Percentiles rank a stretch among this genome's conserved stretches.
Conservation (phyloP, 2,113 vertebrate species). For the Drymodes brunneopygia region DNA sequence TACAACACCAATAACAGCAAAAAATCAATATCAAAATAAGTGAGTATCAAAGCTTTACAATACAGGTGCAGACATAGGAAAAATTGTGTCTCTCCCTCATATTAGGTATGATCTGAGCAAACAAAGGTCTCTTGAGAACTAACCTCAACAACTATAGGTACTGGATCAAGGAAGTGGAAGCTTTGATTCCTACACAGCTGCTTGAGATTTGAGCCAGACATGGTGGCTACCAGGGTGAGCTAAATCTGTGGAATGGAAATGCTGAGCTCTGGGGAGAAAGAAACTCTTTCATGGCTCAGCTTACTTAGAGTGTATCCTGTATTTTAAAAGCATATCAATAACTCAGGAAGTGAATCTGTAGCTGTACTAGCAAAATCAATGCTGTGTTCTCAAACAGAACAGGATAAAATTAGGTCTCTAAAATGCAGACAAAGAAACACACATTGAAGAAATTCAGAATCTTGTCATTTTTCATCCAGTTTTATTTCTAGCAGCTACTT, state of each 20-base stretch:
- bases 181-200: not conserved
- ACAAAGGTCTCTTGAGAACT: not conserved
- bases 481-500: not conserved
- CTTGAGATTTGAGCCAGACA: not conserved
- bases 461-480: not conserved
- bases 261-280: not conserved
- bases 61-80: not conserved
- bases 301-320: not conserved
- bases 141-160: not conserved
- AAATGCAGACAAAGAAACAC: not conserved
- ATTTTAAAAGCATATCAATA: conserved; percentile 28
- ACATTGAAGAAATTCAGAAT: not conserved
- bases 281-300: not conserved
- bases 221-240: not conserved
- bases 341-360: not conserved
- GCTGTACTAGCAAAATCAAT: not conserved
- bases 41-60: not conserved
- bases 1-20: not conserved
- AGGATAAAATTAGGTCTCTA: not conserved
- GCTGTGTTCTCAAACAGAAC: not conserved
- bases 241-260: not conserved
- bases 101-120: not conserved
- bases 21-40: not conserved
- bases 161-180: not conserved
- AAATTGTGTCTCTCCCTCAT: not conserved